Conservation (phyloP, 2,888 invertebrate genomes). For the Coleophora flavipennella region DNA sequence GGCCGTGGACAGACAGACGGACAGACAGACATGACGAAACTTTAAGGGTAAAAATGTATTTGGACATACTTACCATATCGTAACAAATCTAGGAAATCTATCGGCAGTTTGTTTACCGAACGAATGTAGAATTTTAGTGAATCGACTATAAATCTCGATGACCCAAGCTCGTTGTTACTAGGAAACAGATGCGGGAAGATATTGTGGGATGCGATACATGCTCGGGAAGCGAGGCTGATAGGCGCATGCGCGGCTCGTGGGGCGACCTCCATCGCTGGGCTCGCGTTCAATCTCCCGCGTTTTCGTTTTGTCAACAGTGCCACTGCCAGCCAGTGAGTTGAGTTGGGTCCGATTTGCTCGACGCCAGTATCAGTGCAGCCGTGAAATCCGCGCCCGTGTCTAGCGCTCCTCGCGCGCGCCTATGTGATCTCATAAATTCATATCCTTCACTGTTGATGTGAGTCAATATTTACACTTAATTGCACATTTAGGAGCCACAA, state of each 20-base stretch:
- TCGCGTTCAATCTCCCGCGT: slow-evolving; percentile 24
- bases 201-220: slow-evolving; percentile 11
- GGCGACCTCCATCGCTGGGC: slow-evolving; percentile 4
- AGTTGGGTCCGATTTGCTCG: slow-evolving; percentile 19
- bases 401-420: slow-evolving; percentile 22
- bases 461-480: slow-evolving; percentile 27
- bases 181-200: not conserved
- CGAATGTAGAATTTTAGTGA: too few species aligned
- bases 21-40: too few species aligned
- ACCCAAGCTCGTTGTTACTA: too few species aligned
- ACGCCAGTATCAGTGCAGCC: slow-evolving; percentile 43
- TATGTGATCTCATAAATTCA: slow-evolving; percentile 45
- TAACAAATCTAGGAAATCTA: too few species aligned
- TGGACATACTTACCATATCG: too few species aligned
- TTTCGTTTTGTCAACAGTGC: slow-evolving; percentile 35
- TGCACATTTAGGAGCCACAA: not conserved
- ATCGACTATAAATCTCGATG: too few species aligned
- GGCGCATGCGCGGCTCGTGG: slow-evolving; percentile 25
- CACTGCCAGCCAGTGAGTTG: not conserved
- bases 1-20: too few species aligned
- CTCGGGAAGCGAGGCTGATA: slow-evolving; percentile 9
- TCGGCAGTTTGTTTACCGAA: too few species aligned
- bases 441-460: slow-evolving; percentile 33
- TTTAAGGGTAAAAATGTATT: too few species aligned
- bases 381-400: slow-evolving; percentile 35